phyloP scores from a whole-genome alignment of 2,113 vertebrate genomes.

The Thalassoma bifasciatum region DNA sequence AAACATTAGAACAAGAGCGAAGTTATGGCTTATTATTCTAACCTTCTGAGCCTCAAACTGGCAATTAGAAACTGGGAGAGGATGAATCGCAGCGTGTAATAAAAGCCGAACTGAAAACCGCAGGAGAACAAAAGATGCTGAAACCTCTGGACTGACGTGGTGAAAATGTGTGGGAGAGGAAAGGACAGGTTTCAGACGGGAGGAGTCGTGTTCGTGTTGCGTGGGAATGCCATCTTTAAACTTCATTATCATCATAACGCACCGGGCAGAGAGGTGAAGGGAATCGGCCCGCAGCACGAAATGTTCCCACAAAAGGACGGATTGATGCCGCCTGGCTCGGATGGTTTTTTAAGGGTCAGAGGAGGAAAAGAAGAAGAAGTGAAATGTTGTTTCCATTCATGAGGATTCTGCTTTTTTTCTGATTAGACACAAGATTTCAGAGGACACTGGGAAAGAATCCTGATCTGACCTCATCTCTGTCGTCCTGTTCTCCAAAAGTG shows the following conservation, averaged over 20 bases:
- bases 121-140: conserved; percentile 69
- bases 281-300: conserved; percentile 14
- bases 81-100: conserved; percentile 71
- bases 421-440: conserved; percentile 58
- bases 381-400: conserved; percentile 51
- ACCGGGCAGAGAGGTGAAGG: conserved; percentile 14
- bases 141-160: conserved; percentile 44
- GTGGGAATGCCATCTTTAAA: conserved; percentile 67
- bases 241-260: conserved; percentile 43
- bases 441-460: conserved; percentile 53
- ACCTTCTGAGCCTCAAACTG: conserved; percentile 70
- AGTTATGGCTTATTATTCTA: conserved; percentile 76
- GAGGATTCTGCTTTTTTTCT: conserved; percentile 36
- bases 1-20: conserved; percentile 69
- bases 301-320: neutral
- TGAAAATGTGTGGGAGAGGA: conserved; percentile 65
- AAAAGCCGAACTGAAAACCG: conserved; percentile 65
- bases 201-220: conserved; percentile 21
- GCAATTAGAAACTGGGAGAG: conserved; percentile 77
- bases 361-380: neutral
- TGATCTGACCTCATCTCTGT: conserved; percentile 58
- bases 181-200: conserved; percentile 42
- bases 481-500: conserved; percentile 53
- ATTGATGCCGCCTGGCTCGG: neutral
- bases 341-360: conserved; percentile 24